phyloP scores from a whole-genome alignment of 2,888 invertebrate genomes.

The Morinoia aosen region DNA sequence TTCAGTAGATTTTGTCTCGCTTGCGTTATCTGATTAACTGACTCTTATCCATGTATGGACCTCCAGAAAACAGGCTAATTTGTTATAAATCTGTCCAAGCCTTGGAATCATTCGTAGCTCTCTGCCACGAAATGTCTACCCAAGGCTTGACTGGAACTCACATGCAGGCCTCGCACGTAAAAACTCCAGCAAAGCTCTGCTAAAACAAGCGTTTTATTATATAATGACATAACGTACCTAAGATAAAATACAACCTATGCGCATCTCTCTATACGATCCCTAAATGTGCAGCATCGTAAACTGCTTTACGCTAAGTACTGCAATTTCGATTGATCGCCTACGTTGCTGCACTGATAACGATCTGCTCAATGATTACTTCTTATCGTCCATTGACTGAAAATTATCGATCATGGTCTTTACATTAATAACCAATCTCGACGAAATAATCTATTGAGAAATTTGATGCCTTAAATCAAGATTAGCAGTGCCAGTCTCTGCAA shows the following conservation, averaged over 20 bases:
- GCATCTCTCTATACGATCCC: neutral
- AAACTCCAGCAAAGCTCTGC: neutral
- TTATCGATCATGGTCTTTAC: neutral
- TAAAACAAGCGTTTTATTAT: neutral
- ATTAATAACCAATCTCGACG: neutral
- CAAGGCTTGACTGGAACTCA: neutral
- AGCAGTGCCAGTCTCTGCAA: neutral
- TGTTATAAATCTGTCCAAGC: neutral
- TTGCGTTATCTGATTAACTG: neutral
- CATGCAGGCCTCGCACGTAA: neutral
- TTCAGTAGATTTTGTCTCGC: neutral
- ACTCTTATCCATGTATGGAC: neutral
- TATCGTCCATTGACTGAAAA: neutral
- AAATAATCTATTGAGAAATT: neutral
- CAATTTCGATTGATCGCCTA: conserved; percentile 3
- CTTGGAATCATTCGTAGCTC: neutral
- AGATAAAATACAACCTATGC: neutral
- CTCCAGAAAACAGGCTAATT: neutral
- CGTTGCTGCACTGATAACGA: neutral
- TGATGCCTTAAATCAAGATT: neutral
- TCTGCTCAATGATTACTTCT: neutral
- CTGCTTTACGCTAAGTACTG: neutral
- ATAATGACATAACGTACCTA: neutral
- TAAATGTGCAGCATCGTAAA: neutral
- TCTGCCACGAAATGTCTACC: neutral